Conservation (phyloP, 2,888 invertebrate species). For the Eremobia ochroleuca region DNA sequence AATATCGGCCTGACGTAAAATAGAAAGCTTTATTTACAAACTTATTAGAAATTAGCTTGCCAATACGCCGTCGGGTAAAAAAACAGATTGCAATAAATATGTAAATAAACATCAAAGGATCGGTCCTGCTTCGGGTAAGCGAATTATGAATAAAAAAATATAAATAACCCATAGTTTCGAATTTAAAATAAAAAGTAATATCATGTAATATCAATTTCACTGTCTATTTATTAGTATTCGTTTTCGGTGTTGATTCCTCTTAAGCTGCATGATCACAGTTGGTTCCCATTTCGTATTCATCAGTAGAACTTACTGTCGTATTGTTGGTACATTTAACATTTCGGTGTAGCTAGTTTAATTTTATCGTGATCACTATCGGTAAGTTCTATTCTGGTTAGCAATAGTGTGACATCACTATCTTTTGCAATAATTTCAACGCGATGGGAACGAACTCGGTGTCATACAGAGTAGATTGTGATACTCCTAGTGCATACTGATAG, state of each 20-base stretch:
- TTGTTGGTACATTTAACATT: conserved; percentile 25
- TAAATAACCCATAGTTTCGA: conserved; percentile 87
- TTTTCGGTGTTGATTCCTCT: conserved; percentile 91
- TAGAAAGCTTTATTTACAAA: conserved; percentile 69
- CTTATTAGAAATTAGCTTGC: conserved; percentile 70
- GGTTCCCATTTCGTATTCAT: conserved; percentile 81
- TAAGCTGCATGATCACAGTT: conserved; percentile 79
- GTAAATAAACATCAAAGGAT: conserved; percentile 86
- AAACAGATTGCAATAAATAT: conserved; percentile 89
- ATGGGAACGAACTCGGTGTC: conserved; percentile 82
- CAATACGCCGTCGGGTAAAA: conserved; percentile 78
- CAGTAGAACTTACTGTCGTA: conserved; percentile 39
- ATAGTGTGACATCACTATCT: conserved; percentile 56
- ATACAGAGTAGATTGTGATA: conserved; percentile 89
- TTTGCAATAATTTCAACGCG: conserved; percentile 69
- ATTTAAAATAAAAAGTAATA: conserved; percentile 87
- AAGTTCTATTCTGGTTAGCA: conserved; percentile 49
- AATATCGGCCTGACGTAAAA: conserved; percentile 61
- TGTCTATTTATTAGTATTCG: conserved; percentile 90
- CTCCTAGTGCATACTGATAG: conserved; percentile 85
- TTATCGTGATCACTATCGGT: conserved; percentile 45
- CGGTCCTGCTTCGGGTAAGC: conserved; percentile 85
- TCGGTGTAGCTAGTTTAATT: conserved; percentile 30
- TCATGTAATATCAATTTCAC: conserved; percentile 90
- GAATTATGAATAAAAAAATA: conserved; percentile 79